Conservation (phyloP, 1,140 invertebrate genomes). For the Trichonephila clavipes region DNA sequence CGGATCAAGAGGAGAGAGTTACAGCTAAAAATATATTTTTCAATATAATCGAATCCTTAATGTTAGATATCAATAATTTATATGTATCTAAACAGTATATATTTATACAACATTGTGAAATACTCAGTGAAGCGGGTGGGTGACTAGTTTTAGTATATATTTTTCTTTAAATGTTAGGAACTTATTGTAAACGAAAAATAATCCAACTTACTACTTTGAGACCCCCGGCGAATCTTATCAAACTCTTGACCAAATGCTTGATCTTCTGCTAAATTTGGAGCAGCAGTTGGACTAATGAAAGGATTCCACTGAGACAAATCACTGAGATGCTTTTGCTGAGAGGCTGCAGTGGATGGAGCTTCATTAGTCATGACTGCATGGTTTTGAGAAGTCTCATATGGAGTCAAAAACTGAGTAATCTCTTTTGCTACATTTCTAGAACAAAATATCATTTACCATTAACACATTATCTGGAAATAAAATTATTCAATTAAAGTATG, state of each 20-base stretch:
- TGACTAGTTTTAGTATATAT: too few species aligned
- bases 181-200: background rate
- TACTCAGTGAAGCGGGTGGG: too few species aligned
- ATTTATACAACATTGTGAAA: too few species aligned
- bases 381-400: slow-evolving; percentile 84
- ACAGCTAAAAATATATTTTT: too few species aligned
- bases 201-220: slow-evolving; percentile 87
- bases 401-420: slow-evolving; percentile 85
- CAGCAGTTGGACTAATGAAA: slow-evolving; percentile 87
- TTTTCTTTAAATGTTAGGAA: too few species aligned
- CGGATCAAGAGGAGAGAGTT: too few species aligned
- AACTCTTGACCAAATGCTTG: slow-evolving; percentile 93
- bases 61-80: too few species aligned
- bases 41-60: too few species aligned
- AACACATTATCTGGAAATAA: background rate
- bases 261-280: slow-evolving; percentile 88
- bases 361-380: slow-evolving; percentile 81
- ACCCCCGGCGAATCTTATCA: slow-evolving; percentile 90
- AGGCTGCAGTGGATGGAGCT: slow-evolving; percentile 81
- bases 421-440: slow-evolving; percentile 74
- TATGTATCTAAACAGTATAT: too few species aligned
- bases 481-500: too few species aligned
- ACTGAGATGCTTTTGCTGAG: slow-evolving; percentile 80
- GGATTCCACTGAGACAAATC: slow-evolving; percentile 89
- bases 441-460: background rate